phyloP scores from a whole-genome alignment of 2,797 vertebrate genomes.

The Leptodactylus fallax region DNA sequence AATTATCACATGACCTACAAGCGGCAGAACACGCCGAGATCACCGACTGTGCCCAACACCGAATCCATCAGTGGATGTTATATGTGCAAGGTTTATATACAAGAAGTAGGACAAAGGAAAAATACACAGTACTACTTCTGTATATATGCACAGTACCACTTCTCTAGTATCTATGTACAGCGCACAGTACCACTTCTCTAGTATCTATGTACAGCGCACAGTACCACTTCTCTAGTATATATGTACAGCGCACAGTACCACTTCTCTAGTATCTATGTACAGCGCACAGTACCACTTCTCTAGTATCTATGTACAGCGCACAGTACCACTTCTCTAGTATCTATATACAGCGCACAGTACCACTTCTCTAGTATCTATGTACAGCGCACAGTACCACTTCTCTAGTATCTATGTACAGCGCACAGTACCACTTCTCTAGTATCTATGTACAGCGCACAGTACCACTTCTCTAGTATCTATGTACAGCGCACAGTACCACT shows the following conservation, averaged over 20 bases:
- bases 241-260: neutral
- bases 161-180: neutral
- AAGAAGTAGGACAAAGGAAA: too few relatives aligned
- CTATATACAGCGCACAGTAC: neutral
- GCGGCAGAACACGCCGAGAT: neutral
- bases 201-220: neutral
- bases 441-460: neutral
- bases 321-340: neutral
- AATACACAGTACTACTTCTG: neutral
- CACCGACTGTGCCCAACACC: neutral
- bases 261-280: neutral
- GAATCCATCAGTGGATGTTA: conserved; percentile 14
- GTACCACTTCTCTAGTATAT: neutral
- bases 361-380: neutral
- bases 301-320: neutral
- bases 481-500: neutral
- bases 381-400: neutral
- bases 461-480: neutral
- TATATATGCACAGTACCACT: neutral
- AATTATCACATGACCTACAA: conserved; percentile 30
- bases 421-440: neutral
- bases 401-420: neutral
- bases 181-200: neutral
- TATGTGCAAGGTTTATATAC: too few relatives aligned
- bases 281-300: neutral